Percentiles rank a stretch among this genome's conserved stretches.
phyloP scores from a whole-genome alignment of 2,797 vertebrate genomes.

The Ptychobarbus kaznakovi region DNA sequence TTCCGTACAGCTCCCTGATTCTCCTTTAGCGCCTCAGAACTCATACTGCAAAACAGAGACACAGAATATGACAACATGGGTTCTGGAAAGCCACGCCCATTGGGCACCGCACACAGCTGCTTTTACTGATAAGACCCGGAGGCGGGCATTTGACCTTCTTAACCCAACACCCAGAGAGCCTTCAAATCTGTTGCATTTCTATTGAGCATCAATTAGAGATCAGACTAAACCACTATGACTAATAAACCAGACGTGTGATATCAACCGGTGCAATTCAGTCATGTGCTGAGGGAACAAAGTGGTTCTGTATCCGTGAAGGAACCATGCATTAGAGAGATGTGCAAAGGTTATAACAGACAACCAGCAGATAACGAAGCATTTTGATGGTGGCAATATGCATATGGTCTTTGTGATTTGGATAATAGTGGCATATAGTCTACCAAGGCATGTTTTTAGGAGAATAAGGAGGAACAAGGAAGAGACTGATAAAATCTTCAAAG shows the following conservation, averaged over 20 bases:
- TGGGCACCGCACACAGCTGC: conserved; percentile 64
- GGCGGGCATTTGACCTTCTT: not conserved
- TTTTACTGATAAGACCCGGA: conserved; percentile 69
- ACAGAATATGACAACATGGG: not conserved
- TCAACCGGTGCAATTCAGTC: conserved; percentile 1
- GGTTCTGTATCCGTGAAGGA: not conserved
- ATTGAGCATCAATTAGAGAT: not conserved
- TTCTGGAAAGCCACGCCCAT: conserved; percentile 21
- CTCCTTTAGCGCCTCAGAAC: conserved; percentile 82
- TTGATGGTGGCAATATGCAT: not conserved
- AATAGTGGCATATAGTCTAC: not conserved
- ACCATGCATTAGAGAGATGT: conserved; percentile 26
- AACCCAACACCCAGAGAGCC: conserved; percentile 30
- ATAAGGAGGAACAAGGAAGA: conserved; percentile 32
- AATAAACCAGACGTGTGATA: not conserved
- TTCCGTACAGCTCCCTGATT: conserved; percentile 73
- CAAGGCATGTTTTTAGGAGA: conserved; percentile 2
- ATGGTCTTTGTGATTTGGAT: not conserved
- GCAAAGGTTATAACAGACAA: conserved; percentile 5
- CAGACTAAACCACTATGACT: conserved; percentile 8
- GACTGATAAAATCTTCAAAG: conserved; percentile 1
- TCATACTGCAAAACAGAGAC: conserved; percentile 84
- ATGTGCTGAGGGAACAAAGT: not conserved
- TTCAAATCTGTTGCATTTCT: conserved; percentile 17
- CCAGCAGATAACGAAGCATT: not conserved